Base-by-base conservation (phyloP, 2,797 vertebrate genomes). In the Pipistrellus pipistrellus region DNA sequence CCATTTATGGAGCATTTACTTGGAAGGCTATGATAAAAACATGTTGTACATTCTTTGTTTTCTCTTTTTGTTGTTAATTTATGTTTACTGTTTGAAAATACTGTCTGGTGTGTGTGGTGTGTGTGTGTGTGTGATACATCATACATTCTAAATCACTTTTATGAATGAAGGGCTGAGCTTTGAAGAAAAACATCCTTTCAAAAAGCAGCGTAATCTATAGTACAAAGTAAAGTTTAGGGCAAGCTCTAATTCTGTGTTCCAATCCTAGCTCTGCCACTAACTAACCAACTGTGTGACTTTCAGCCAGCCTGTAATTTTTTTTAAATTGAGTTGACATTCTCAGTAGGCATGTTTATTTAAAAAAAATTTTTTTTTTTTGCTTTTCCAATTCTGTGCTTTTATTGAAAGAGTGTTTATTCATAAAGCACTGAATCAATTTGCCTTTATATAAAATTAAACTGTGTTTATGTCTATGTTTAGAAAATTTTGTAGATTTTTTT, bases 371-470 rank as follows among this genome's bases (percentile, higher is more conserved):
- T 75, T 38, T 62, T 7, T 73, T 82, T 81, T 82, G 46, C 17
- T 51, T 95, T 88, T 68, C 14, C 15, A 41, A 0, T 69, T 95
- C 1, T 88, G 0, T 83, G 12, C 10, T 94, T 83, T 93, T 48
- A 59, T 64, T 95, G 30, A 86, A 81, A 91, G n/a, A 78, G 13
- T 72, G 64, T 88, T 75, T 59, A 59, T 14, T 76, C 38, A 72
- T 48, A 14, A 57, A 59, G 1, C 38, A 84, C 21, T 80, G 27
- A 75, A 35, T 75, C 71, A 57, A 1, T 82, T 85, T 62, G 32
- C 4, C 77, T 88, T 90, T 76, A 84, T 81, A 35, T n/a, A 89
- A 84, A 96, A 48, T 75, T 66, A 86, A 94, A 64, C 48, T 62
- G 8, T 85, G 35, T 88, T 80, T 72, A 53, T 71, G 35, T 88